A percentile compares a stretch with the other conserved stretches of the same genome.
These are phyloP conservation scores for Netelia fuscicornis DNA, from an alignment of 2,888 invertebrate species.

Conservation along the genomic window DNA sequence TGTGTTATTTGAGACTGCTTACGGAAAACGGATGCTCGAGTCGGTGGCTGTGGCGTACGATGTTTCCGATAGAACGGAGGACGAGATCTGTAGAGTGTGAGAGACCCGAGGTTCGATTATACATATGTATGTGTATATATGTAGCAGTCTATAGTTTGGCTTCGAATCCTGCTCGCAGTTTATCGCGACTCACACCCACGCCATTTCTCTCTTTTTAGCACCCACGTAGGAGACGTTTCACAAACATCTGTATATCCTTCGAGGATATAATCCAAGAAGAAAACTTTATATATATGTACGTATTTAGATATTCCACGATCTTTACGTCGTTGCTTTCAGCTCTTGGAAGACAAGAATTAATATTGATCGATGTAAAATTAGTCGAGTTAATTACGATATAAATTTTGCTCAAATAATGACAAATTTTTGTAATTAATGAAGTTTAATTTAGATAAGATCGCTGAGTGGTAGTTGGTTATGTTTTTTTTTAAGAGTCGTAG, in stretches of 20 bases:
- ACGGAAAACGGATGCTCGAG: background rate
- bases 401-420: too few relatives aligned
- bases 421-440: too few relatives aligned
- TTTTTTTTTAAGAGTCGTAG: constrained; percentile 48
- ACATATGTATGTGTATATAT: background rate
- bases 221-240: constrained; percentile 45
- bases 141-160: constrained; percentile 41
- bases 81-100: constrained; percentile 44
- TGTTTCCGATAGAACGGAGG: constrained; percentile 68
- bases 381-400: too few relatives aligned
- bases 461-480: too few relatives aligned
- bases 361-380: background rate
- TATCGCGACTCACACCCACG: constrained; percentile 67
- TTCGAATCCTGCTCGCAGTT: constrained; percentile 73
- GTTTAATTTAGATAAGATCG: too few relatives aligned
- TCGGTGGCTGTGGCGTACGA: background rate
- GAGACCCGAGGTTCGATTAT: constrained; percentile 32
- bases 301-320: too few relatives aligned
- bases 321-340: background rate
- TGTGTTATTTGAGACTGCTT: background rate
- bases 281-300: background rate
- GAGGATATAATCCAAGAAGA: constrained; percentile 1
- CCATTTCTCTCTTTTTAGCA: constrained; percentile 17
- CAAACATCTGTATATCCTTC: constrained; percentile 43
- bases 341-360: constrained; percentile 14